phyloP scores from a whole-genome alignment of 2,797 vertebrate species.

The Lacerta viridis region DNA sequence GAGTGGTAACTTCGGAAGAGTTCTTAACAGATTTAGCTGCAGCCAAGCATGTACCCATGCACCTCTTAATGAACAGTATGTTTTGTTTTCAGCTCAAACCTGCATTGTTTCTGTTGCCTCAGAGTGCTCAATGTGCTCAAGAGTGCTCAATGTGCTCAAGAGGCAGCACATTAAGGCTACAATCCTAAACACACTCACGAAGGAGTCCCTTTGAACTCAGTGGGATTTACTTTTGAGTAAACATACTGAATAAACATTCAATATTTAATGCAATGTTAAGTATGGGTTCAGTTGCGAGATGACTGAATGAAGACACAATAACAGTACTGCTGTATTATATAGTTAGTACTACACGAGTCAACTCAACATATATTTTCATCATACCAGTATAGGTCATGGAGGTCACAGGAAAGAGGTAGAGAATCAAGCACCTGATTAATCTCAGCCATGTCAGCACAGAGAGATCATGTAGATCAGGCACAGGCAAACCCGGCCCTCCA shows the following conservation, averaged over 20 bases:
- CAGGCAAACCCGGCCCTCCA: no score
- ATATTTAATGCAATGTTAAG: background rate
- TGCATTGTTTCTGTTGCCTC: background rate
- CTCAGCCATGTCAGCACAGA: background rate
- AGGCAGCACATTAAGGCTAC: background rate
- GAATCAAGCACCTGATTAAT: background rate
- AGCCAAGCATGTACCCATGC: background rate
- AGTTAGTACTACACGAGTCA: background rate
- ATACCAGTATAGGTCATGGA: background rate
- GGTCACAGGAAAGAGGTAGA: background rate
- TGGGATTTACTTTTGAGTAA: background rate
- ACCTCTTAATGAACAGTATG: background rate
- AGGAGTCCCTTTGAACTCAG: background rate
- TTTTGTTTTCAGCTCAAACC: background rate
- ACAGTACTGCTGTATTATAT: background rate
- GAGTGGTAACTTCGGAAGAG: background rate
- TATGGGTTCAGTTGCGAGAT: background rate
- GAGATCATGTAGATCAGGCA: background rate
- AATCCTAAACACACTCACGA: background rate
- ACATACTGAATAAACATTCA: background rate
- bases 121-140: background rate
- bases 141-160: no score
- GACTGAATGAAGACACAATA: background rate
- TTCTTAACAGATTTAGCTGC: background rate
- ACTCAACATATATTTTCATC: background rate